Percentiles rank a stretch among this genome's conserved stretches.
These are phyloP conservation scores for Melanostoma mellinum DNA, from an alignment of 2,888 invertebrate genomes.

Conservation along the genomic window DNA sequence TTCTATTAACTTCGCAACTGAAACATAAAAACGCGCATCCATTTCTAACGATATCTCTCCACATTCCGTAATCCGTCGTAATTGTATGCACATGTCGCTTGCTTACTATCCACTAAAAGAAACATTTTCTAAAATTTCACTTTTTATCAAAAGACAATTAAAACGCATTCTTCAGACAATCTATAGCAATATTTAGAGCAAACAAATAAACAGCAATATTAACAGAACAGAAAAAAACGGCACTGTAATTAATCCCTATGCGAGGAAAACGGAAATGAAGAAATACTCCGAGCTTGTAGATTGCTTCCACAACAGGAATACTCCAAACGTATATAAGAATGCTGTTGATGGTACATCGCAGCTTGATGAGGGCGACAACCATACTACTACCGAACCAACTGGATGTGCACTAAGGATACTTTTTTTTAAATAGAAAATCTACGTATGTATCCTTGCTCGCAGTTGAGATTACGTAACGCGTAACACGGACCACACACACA, in stretches of 20 bases:
- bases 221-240: constrained; percentile 18
- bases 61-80: too few relatives aligned
- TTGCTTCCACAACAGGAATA: constrained; percentile 28
- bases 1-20: too few relatives aligned
- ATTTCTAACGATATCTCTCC: too few relatives aligned
- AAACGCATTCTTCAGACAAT: constrained; percentile 39
- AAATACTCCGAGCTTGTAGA: constrained; percentile 36
- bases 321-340: constrained; percentile 41
- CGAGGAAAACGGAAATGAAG: constrained; percentile 34
- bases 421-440: constrained; percentile 49
- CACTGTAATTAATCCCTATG: constrained; percentile 48
- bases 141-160: too few relatives aligned
- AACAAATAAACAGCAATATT: constrained; percentile 17
- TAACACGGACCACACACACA: constrained; percentile 65
- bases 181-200: constrained; percentile 18
- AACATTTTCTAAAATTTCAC: too few relatives aligned
- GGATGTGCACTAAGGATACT: constrained; percentile 60
- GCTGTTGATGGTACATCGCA: constrained; percentile 42
- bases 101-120: too few relatives aligned
- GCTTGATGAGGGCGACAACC: constrained; percentile 37
- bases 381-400: constrained; percentile 45
- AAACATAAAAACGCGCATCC: too few relatives aligned
- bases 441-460: constrained; percentile 64
- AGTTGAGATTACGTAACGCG: constrained; percentile 70
- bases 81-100: too few relatives aligned